These are phyloP conservation scores for Phycodurus eques DNA, from an alignment of 2,113 vertebrate genomes.

Conservation along the genomic window DNA sequence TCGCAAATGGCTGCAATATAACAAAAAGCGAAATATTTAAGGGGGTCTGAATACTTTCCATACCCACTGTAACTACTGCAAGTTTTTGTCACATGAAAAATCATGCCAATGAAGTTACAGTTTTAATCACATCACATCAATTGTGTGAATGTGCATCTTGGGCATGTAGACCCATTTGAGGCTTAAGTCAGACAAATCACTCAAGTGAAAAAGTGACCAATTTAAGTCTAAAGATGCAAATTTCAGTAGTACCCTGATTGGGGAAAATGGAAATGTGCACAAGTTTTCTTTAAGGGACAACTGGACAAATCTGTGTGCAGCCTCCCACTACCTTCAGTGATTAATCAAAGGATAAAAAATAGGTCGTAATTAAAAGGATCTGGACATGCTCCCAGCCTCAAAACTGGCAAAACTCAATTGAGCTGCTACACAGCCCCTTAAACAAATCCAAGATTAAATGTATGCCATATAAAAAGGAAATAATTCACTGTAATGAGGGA, in stretches of 20 bases:
- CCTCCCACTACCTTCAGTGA: slow-evolving; percentile 69
- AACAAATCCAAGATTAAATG: slow-evolving; percentile 64
- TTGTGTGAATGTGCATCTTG: slow-evolving; percentile 16
- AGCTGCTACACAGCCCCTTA: slow-evolving; percentile 42
- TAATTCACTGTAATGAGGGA: slow-evolving; percentile 69
- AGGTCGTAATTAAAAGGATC: slow-evolving; percentile 73
- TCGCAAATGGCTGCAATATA: no score
- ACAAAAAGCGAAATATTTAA: no score
- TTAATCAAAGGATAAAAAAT: slow-evolving; percentile 75
- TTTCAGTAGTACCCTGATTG: slow-evolving; percentile 55
- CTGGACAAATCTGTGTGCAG: slow-evolving; percentile 71
- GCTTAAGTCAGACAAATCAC: slow-evolving; percentile 67
- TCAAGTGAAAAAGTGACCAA: slow-evolving; percentile 73
- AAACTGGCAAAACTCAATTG: slow-evolving; percentile 64
- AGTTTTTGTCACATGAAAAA: not conserved
- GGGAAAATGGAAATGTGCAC: slow-evolving; percentile 53
- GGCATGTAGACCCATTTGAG: slow-evolving; percentile 41
- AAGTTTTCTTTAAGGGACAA: slow-evolving; percentile 67
- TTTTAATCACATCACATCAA: slow-evolving; percentile 12
- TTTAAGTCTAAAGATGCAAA: slow-evolving; percentile 71
- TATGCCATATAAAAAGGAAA: slow-evolving; percentile 56
- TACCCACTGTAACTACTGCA: not conserved
- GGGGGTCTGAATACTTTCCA: no score
- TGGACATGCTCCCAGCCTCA: slow-evolving; percentile 65
- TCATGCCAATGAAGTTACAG: not conserved